Base-by-base conservation (phyloP, 2,888 invertebrate genomes). In the Andrena bicolor region DNA sequence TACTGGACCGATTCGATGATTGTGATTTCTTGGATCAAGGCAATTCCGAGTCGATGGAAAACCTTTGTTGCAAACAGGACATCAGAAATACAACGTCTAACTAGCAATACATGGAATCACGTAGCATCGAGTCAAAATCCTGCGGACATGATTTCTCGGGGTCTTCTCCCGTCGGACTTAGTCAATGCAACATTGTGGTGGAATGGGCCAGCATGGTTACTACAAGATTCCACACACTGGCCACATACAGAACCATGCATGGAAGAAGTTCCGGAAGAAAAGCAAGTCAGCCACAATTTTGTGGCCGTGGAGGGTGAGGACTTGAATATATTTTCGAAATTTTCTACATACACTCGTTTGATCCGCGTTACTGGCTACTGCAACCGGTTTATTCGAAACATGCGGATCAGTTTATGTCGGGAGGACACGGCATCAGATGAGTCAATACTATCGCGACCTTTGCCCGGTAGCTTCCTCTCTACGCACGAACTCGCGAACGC, bases 11-110 rank as follows among this genome's bases (percentile, higher is more conserved):
- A 74, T 13, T 74, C 73, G 2, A 74, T 51, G 20, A 65, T 74
- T 4, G 48, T 23, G 3, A 41, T 74, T 51, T n/a, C 64, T 2
- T 65, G 73, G 73, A 58, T 74, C 10, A 28, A 23, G 4, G 13
- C 6, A 1, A 0, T 6, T 0, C 48, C 68, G 7, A 28, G 30
- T 13, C 35, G 32, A 20, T 71, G 71, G 61, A 65, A 71, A 28
- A 65, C 66, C n/a, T 76, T 76, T 28, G 64, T 76, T 2, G 70
- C 70, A 0, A 69, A 70, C 63, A 23, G 69, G 5, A 56, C 53
- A 1, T 2, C 63, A 1, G 63, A 76, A 16, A 69, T 70, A 4
- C 76, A 73, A 28, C 30, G 7, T 0, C 13, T 61, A 10, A 61
- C 49, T 2, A 26, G 3, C 7, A 26, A 1, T 35, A 10, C 4